phyloP scores from a whole-genome alignment of 2,888 invertebrate species.

The Philonicus albiceps region DNA sequence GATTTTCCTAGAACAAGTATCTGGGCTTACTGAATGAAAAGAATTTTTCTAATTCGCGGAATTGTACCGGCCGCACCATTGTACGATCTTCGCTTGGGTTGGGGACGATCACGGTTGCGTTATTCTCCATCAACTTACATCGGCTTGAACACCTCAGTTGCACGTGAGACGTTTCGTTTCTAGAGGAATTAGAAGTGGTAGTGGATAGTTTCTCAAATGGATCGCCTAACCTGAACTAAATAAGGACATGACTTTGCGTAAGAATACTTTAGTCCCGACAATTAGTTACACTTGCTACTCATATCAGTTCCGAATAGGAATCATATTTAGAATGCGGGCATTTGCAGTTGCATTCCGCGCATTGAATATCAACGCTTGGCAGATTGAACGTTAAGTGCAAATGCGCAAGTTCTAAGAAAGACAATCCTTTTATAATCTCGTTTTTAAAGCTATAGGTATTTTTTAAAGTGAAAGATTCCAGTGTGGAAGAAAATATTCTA shows the following conservation, averaged over 20 bases:
- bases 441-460: not conserved
- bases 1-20: conserved; percentile 16
- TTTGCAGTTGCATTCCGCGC: not conserved
- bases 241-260: conserved; percentile 8
- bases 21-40: conserved; percentile 18
- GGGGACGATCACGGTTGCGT: not conserved
- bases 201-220: not conserved
- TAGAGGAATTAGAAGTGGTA: not conserved
- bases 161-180: not conserved
- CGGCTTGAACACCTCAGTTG: not conserved
- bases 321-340: conserved; percentile 1
- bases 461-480: not conserved
- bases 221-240: conserved; percentile 21
- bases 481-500: not conserved
- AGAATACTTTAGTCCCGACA: not conserved
- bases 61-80: not conserved
- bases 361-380: not conserved
- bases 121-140: not conserved
- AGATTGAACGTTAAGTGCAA: not conserved
- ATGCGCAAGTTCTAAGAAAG: not conserved
- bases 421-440: not conserved
- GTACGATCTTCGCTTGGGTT: not conserved
- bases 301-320: conserved; percentile 12
- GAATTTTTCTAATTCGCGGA: conserved; percentile 33
- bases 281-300: conserved; percentile 10